A percentile compares a stretch with the other conserved stretches of the same genome.
These are phyloP conservation scores for Typhlichthys subterraneus DNA, from an alignment of 2,797 vertebrate genomes.

Conservation along the genomic window DNA sequence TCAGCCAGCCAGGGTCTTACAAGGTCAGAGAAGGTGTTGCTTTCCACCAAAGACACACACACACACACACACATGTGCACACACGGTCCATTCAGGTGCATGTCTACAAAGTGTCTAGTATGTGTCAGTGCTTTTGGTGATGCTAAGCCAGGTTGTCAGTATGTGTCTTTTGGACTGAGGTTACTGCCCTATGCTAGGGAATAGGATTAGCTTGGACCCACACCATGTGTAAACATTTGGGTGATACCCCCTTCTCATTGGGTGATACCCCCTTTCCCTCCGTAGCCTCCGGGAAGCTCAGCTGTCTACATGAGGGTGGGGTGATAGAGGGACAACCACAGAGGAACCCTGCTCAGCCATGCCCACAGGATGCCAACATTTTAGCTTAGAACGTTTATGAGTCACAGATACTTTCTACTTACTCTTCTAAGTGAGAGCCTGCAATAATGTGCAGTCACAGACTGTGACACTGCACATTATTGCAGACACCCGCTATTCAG, in stretches of 20 bases:
- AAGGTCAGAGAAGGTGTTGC: constrained; percentile 35
- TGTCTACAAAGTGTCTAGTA: background rate
- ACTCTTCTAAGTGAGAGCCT: too few species aligned
- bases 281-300: constrained; percentile 61
- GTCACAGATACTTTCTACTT: too few species aligned
- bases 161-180: constrained; percentile 51
- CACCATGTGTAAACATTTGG: constrained; percentile 69
- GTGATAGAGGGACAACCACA: constrained; percentile 23
- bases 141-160: constrained; percentile 54
- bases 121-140: constrained; percentile 25
- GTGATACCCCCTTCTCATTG: constrained; percentile 25
- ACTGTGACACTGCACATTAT: too few species aligned
- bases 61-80: constrained; percentile 7
- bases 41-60: constrained; percentile 40
- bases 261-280: constrained; percentile 11
- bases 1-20: constrained; percentile 14
- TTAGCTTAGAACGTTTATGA: too few species aligned
- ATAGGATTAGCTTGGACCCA: constrained; percentile 64
- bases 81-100: constrained; percentile 29
- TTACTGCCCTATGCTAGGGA: constrained; percentile 52
- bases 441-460: too few species aligned
- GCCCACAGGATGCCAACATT: background rate
- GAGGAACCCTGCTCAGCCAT: constrained; percentile 36
- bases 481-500: too few species aligned
- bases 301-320: constrained; percentile 52